Evolutionary conservation across 1,140 invertebrate species (phyloP).

Genomic region (Apis florea): DNA sequence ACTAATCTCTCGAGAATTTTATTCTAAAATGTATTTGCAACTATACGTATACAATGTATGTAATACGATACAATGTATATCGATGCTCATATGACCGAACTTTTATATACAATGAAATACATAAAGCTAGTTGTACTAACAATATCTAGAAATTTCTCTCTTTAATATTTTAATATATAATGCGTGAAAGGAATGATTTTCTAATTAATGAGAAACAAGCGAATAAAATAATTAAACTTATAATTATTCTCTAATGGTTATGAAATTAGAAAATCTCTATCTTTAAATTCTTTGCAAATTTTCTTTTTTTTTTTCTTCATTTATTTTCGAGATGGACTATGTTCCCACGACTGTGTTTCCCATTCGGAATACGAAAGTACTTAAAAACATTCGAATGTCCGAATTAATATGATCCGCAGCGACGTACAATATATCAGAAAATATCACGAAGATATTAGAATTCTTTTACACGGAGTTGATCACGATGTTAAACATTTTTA

Average conservation of each 20-base stretch:
- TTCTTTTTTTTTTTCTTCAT: neutral
- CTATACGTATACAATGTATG: too few relatives aligned
- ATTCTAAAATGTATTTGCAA: too few relatives aligned
- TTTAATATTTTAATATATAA: slow-evolving; percentile 33
- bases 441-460: slow-evolving; percentile 25
- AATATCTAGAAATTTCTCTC: slow-evolving; percentile 36
- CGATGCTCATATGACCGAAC: too few relatives aligned
- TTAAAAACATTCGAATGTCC: neutral
- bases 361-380: neutral
- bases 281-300: neutral
- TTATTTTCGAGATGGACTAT: neutral
- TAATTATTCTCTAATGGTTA: neutral
- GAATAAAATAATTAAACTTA: neutral
- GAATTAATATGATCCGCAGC: neutral
- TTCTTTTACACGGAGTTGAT: neutral
- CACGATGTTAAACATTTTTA: neutral
- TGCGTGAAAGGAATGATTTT: slow-evolving; percentile 36
- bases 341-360: neutral
- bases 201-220: neutral
- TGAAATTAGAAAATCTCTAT: slow-evolving; percentile 10
- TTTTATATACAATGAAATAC: slow-evolving; percentile 30
- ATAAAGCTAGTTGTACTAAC: slow-evolving; percentile 56
- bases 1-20: too few relatives aligned
- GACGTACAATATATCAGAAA: neutral
- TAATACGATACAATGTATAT: too few relatives aligned